Percentiles rank a stretch among this genome's conserved stretches.
Evolutionary conservation across 2,113 vertebrate species (phyloP).

Genomic region (Pristiophorus japonicus): DNA sequence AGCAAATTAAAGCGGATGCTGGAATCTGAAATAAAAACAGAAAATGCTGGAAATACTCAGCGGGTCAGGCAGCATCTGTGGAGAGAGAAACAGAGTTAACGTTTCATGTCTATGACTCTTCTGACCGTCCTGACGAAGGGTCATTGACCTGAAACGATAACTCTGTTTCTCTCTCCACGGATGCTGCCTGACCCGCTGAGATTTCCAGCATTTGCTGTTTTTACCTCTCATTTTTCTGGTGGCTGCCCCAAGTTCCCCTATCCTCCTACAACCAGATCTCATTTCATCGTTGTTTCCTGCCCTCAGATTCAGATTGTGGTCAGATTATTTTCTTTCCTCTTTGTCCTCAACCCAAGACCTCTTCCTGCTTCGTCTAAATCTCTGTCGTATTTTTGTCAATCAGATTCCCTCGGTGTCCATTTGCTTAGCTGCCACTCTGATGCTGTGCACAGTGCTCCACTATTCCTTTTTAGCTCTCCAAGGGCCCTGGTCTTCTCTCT

Average conservation of each 20-base stretch:
- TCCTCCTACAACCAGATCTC: background rate
- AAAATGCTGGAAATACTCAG: too few species aligned
- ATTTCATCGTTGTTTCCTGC: background rate
- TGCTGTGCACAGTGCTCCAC: background rate
- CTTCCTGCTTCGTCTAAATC: background rate
- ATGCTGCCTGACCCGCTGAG: too few species aligned
- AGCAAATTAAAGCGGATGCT: too few species aligned
- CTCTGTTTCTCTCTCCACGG: too few species aligned
- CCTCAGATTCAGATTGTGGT: background rate
- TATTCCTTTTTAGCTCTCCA: background rate
- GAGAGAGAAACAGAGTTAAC: too few species aligned
- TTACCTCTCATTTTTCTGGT: too few species aligned
- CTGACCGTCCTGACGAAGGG: too few species aligned
- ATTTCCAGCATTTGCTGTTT: too few species aligned
- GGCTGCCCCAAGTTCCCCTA: background rate
- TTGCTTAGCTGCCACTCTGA: background rate
- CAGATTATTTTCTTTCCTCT: background rate
- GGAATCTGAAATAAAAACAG: too few species aligned
- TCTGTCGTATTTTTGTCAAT: background rate
- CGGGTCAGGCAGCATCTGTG: too few species aligned
- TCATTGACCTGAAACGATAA: too few species aligned
- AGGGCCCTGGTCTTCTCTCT: background rate
- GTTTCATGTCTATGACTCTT: too few species aligned
- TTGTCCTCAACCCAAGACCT: background rate
- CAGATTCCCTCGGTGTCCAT: background rate